Evolutionary conservation across 2,888 invertebrate genomes (phyloP).

Genomic region (Polydrusus pterygomalis): DNA sequence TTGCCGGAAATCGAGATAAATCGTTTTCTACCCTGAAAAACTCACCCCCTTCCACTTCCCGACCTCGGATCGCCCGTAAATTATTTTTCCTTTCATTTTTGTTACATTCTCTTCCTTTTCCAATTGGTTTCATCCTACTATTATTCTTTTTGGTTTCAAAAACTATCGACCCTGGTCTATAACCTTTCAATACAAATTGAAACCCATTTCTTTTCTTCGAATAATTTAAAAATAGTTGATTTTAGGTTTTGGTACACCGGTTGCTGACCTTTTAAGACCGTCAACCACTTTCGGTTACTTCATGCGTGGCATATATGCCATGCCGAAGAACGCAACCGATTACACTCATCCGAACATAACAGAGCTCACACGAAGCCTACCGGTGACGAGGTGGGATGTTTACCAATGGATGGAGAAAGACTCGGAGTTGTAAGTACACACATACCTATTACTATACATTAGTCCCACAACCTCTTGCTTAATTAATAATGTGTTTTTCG

Average conservation of each 20-base stretch:
- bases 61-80: too few relatives aligned
- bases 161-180: too few relatives aligned
- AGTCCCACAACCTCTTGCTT: too few relatives aligned
- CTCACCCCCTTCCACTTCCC: too few relatives aligned
- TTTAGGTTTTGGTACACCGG: constrained; percentile 73
- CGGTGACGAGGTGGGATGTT: constrained; percentile 76
- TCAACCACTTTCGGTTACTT: constrained; percentile 72
- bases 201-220: not conserved
- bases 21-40: too few relatives aligned
- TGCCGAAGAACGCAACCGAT: constrained; percentile 63
- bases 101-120: too few relatives aligned
- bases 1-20: too few relatives aligned
- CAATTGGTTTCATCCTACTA: too few relatives aligned
- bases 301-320: constrained; percentile 70
- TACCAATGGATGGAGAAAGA: constrained; percentile 79
- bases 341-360: constrained; percentile 61
- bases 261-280: constrained; percentile 70
- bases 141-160: too few relatives aligned
- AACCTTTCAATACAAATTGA: too few relatives aligned
- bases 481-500: too few relatives aligned
- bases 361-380: constrained; percentile 57
- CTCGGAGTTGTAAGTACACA: constrained; percentile 74
- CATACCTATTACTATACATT: not conserved
- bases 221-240: constrained; percentile 67
- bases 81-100: too few relatives aligned